A percentile compares a stretch with the other conserved stretches of the same genome.
These are phyloP conservation scores for mouse (Mus musculus) DNA, from an alignment of 2,113 vertebrate genomes.

Conservation along the genomic window GRCm39 chr3:58751001-58751500, in stretches of 20 bases:
- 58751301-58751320: background rate
- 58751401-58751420: background rate
- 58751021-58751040: slow-evolving; percentile 34
- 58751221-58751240: background rate
- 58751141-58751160: background rate
- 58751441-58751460: background rate
- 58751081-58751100: accelerated
- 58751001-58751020: slow-evolving; percentile 45
- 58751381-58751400: background rate
- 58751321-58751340: background rate
- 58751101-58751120: background rate
- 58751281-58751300: background rate
- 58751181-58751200: background rate
- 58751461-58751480: too few species aligned
- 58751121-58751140: accelerated
- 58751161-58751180: background rate
- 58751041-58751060: background rate
- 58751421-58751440: slow-evolving; percentile 36
- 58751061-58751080: background rate
- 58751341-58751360: background rate
- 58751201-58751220: background rate
- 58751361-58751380: background rate
- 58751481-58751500: background rate
- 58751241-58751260: too few species aligned
- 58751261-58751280: too few species aligned